Evolutionary conservation across 2,888 invertebrate genomes (phyloP).

Genomic region (Rotaria socialis): DNA sequence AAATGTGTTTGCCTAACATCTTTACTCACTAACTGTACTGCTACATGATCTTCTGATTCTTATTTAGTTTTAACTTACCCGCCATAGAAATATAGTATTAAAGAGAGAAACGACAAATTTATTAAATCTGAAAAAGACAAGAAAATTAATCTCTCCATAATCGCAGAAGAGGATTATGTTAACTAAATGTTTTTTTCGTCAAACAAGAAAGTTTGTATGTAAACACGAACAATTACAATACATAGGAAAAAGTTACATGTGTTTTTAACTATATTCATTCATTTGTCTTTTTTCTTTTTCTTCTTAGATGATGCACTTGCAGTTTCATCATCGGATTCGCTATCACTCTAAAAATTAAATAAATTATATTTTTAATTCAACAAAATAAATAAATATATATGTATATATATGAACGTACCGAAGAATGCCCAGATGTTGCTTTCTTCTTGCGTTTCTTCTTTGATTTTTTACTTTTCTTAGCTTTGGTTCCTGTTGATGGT

Average conservation of each 20-base stretch:
- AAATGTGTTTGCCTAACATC: too few relatives aligned
- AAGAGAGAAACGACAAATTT: neutral
- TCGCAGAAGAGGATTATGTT: constrained; percentile 16
- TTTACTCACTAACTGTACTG: too few relatives aligned
- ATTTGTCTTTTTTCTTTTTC: constrained; percentile 36
- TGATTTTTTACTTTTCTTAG: constrained; percentile 1
- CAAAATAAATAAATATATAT: neutral
- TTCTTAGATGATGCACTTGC: constrained; percentile 4
- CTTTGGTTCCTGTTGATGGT: neutral
- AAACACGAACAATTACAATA: constrained; percentile 15
- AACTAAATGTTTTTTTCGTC: neutral
- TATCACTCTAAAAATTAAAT: neutral
- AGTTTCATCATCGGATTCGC: neutral
- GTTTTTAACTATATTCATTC: neutral
- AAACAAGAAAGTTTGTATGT: neutral
- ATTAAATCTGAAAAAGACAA: constrained; percentile 4
- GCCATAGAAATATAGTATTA: neutral
- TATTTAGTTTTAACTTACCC: neutral
- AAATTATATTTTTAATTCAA: neutral
- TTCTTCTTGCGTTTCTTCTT: constrained; percentile 33
- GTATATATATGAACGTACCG: neutral
- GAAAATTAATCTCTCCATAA: neutral
- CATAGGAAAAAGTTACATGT: neutral
- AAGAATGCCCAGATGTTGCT: neutral
- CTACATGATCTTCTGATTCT: too few relatives aligned